phyloP scores from a whole-genome alignment of 1,140 invertebrate species.

The Bombus sylvicola region DNA sequence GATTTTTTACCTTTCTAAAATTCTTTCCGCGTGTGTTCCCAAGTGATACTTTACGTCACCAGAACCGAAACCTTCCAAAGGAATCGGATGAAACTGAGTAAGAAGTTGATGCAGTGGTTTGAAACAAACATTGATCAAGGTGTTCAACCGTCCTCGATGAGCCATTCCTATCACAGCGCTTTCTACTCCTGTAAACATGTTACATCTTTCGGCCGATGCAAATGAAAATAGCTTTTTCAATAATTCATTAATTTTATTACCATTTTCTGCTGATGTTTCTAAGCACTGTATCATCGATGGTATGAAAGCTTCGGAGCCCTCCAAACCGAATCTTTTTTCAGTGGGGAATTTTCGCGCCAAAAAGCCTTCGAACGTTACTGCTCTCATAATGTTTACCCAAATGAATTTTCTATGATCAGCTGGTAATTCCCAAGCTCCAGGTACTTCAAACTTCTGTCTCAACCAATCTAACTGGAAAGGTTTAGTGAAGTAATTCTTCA shows the following conservation, averaged over 20 bases:
- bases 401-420: slow-evolving; percentile 88
- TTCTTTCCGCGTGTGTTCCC: slow-evolving; percentile 91
- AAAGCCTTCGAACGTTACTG: slow-evolving; percentile 93
- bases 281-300: slow-evolving; percentile 94
- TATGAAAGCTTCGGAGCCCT: slow-evolving; percentile 95
- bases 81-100: slow-evolving; percentile 87
- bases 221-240: not conserved
- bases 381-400: slow-evolving; percentile 89
- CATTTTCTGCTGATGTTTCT: slow-evolving; percentile 90
- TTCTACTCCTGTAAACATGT: slow-evolving; percentile 85
- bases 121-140: slow-evolving; percentile 94
- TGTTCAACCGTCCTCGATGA: slow-evolving; percentile 95
- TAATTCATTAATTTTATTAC: slow-evolving; percentile 45
- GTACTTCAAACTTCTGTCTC: slow-evolving; percentile 90
- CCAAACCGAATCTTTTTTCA: slow-evolving; percentile 96
- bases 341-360: slow-evolving; percentile 94
- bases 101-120: slow-evolving; percentile 94
- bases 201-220: too few relatives aligned
- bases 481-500: not conserved
- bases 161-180: slow-evolving; percentile 95
- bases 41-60: slow-evolving; percentile 98
- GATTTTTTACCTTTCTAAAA: slow-evolving; percentile 66
- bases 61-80: slow-evolving; percentile 86
- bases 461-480: slow-evolving; percentile 89
- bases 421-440: slow-evolving; percentile 86